Conservation (phyloP, 2,797 vertebrate species). For the Scarus forsteni region DNA sequence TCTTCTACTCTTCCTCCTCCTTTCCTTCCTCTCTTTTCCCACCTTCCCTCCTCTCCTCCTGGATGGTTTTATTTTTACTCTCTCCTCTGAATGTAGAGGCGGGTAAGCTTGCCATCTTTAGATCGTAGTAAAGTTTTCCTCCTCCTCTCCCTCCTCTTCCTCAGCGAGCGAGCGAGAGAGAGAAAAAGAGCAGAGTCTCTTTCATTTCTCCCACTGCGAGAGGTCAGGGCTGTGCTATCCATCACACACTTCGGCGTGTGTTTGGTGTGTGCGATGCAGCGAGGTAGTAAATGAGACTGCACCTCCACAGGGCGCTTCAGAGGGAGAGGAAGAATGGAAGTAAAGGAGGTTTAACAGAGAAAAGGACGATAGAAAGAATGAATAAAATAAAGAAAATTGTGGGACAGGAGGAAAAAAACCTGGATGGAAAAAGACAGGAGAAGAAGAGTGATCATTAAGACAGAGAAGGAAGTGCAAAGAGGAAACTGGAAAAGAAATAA, state of each 20-base stretch:
- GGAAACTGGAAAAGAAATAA: too few relatives aligned
- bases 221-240: slow-evolving; percentile 3
- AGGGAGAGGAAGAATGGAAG: slow-evolving; percentile 29
- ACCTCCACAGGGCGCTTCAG: slow-evolving; percentile 20
- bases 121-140: background rate
- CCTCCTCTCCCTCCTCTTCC: background rate
- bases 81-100: too few relatives aligned
- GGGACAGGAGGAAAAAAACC: background rate
- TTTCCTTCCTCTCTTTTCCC: background rate
- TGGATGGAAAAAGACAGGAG: too few relatives aligned
- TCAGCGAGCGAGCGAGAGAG: background rate
- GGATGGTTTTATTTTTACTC: too few relatives aligned
- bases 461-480: background rate
- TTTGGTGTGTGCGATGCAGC: slow-evolving; percentile 9
- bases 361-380: background rate
- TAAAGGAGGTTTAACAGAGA: background rate
- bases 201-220: slow-evolving; percentile 2
- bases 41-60: background rate
- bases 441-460: background rate
- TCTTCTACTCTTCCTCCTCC: background rate
- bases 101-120: too few relatives aligned
- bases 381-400: background rate
- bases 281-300: slow-evolving; percentile 7
- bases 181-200: background rate
- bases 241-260: slow-evolving; percentile 13